Evolutionary conservation across 2,888 invertebrate genomes (phyloP), one percentile per base, ranked within the genome.

Genomic region (Galeopsomyia nigrocyanea): DNA sequence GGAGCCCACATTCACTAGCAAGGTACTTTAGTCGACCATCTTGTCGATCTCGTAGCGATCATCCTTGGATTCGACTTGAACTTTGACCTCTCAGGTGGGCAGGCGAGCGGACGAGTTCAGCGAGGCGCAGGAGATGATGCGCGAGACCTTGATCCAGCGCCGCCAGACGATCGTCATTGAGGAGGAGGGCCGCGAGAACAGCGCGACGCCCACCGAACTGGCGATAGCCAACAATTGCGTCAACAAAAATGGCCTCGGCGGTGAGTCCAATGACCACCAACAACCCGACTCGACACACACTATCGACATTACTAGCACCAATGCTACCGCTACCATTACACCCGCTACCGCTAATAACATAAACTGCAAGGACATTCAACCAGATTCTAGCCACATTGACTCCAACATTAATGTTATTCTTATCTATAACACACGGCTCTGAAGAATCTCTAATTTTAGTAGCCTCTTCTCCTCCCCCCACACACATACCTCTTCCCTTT

Each of bases 1-100:
- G 75, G 94, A 94, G 82, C 94, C 94, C 0, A 91, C 93, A 69
- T 92, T 94, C 78, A 93, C 94, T 78, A 92, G 92, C 79, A 94
- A 94, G 87, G 88, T 88, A 71, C 13, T 14, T 49, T 66, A 3
- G 5, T 26, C 5, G 26, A 2, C 5, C 26, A 26, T 2, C 10
- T 26, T 46, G 22, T 19, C 5, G 46, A 39, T 19, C 39, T 14
- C 22, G 14, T 13, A 9, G n/a, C 13, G 16, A 21, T 57, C 17
- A 53, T 56, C 22, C 2, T 60, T 46, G 47, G 63, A 53, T 49
- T 67, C 63, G 17, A 13, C n/a, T 53, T n/a, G 10, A 39, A 39
- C 39, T 39, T 7, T 39, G 10, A 39, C 22, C 5, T 21, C 67
- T 16, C 61, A 88, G 85, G 93, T 94, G 72, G 95, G 95, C 10